Base-by-base conservation (phyloP, 2,113 vertebrate genomes). In the Ictalurus furcatus region DNA sequence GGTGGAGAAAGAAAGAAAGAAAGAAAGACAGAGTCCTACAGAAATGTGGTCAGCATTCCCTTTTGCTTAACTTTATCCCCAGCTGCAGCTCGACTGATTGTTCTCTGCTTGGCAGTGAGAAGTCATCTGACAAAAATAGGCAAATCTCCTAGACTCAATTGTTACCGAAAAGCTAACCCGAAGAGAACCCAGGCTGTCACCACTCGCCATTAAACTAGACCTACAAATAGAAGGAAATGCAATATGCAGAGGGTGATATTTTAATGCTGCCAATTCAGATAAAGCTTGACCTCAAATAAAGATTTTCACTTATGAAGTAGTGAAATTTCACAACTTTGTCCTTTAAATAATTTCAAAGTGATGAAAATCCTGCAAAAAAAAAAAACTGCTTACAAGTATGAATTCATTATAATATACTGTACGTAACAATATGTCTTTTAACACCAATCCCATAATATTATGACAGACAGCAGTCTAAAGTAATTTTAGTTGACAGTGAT, bases 71-170 rank as follows among this genome's bases (percentile, higher is more conserved):
- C 86, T 54, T 71, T 69, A 85, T 52, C 76, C 40, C 61, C 82
- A 84, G 76, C 79, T 87, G 69, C 37, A 85, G 85, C 52, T 61
- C 40, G 30, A n/a, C 23, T 76, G 82, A 90, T 91, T 90, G 78
- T 90, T 88, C 79, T 90, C 84, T 61, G 73, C 48, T 54, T 82
- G 76, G 40, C 90, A 82, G 82, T 88, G 71, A 91, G 83, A 84
- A 40, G 58, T 84, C 88, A 91, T 5, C 63, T 30, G n/a, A 74
- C 81, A 85, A 88, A 91, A 89, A 91, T 85, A 89, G 88, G 52
- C n/a, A 87, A 82, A 85, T 89, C 82, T 83, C 44, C 48, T 56
- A 19, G 65, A 82, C 83, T 89, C 86, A 76, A 76, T 85, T 91
- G 86, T 82, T 89, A 85, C 61, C 56, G 34, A 44, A 85, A 25